Conservation (phyloP, 2,113 vertebrate genomes). For the Chunga burmeisteri region DNA sequence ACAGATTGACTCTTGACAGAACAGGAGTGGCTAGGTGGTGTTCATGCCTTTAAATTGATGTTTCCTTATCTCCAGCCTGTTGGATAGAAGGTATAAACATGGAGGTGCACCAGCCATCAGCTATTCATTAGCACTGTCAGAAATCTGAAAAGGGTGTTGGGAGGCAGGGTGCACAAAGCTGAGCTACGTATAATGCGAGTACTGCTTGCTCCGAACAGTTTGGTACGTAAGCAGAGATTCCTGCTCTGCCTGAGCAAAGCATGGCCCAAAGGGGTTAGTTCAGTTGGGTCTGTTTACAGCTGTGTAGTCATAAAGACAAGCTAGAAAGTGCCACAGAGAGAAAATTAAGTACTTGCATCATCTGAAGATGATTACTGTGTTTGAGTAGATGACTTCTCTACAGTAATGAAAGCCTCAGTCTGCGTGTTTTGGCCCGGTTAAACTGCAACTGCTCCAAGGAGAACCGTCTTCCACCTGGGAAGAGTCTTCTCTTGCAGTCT, state of each 20-base stretch:
- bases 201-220: background rate
- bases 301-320: background rate
- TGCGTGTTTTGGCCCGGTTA: background rate
- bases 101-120: background rate
- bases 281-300: background rate
- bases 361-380: background rate
- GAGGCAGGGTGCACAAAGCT: background rate
- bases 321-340: background rate
- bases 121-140: background rate
- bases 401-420: background rate
- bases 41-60: accelerated
- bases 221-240: accelerated
- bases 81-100: background rate
- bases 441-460: background rate
- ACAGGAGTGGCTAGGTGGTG: background rate
- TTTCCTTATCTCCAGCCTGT: background rate
- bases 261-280: background rate
- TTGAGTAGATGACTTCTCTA: background rate
- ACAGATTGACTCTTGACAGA: background rate
- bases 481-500: background rate
- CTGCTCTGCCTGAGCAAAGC: background rate
- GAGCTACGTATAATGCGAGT: accelerated
- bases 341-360: background rate
- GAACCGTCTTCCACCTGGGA: background rate
- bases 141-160: background rate